Conservation (phyloP, 2,797 vertebrate species). For the Epinephelus malabaricus region DNA sequence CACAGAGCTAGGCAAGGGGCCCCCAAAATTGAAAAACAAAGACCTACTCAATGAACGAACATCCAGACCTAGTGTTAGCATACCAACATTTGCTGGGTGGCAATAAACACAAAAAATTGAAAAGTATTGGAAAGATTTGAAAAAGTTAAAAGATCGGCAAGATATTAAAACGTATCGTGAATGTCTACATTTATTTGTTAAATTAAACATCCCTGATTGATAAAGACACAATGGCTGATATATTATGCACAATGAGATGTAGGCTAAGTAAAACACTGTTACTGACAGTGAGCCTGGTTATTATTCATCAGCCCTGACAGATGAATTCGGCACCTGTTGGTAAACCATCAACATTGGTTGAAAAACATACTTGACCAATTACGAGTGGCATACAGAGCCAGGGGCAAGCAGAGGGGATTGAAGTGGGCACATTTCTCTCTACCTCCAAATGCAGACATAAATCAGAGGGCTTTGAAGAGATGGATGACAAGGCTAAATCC, state of each 20-base stretch:
- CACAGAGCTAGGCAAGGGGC: no score
- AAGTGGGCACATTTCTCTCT: constrained; percentile 56
- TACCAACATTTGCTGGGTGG: neutral
- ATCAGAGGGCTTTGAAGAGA: constrained; percentile 81
- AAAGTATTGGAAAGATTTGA: neutral
- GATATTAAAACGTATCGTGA: no score
- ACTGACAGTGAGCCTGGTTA: constrained; percentile 24
- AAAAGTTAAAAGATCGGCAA: no score
- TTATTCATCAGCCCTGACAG: constrained; percentile 46
- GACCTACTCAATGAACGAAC: no score
- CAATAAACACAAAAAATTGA: neutral
- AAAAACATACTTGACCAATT: constrained; percentile 37
- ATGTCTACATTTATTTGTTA: no score
- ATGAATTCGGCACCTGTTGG: constrained; percentile 55
- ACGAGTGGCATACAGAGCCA: constrained; percentile 29
- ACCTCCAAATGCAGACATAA: constrained; percentile 73
- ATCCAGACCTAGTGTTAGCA: neutral
- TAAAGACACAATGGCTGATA: neutral
- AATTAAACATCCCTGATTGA: neutral
- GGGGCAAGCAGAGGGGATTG: constrained; percentile 23
- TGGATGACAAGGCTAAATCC: constrained; percentile 75
- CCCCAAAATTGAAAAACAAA: no score
- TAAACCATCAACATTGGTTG: constrained; percentile 46
- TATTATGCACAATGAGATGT: neutral
- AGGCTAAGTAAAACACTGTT: neutral